phyloP scores from a whole-genome alignment of 2,113 vertebrate genomes.

The Larimichthys crocea region DNA sequence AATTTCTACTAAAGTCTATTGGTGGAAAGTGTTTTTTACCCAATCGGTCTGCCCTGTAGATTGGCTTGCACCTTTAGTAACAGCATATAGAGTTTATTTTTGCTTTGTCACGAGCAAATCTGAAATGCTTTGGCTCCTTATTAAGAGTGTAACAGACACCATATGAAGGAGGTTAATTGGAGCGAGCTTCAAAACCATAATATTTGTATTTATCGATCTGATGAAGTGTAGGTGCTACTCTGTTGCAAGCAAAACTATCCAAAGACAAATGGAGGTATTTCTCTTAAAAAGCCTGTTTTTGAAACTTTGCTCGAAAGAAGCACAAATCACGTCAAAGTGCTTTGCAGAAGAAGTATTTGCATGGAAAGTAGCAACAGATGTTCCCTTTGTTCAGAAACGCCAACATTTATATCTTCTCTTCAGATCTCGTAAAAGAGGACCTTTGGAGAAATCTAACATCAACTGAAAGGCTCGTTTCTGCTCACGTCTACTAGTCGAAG shows the following conservation, averaged over 20 bases:
- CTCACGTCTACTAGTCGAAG: not conserved
- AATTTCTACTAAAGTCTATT: not conserved
- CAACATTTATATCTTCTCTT: not conserved
- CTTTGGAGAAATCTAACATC: not conserved
- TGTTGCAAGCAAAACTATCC: not conserved
- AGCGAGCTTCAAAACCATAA: not conserved
- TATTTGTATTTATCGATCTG: not conserved
- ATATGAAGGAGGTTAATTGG: conserved; percentile 7
- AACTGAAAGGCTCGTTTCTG: not conserved
- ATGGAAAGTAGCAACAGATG: not conserved
- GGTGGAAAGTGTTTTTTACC: not conserved
- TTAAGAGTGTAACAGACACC: conserved; percentile 8
- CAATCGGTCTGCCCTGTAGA: not conserved
- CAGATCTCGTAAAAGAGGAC: not conserved
- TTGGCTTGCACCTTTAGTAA: conserved; percentile 39
- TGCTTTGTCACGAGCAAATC: conserved; percentile 20
- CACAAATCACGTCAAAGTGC: not conserved
- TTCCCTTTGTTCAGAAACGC: not conserved
- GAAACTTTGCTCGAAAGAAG: not conserved
- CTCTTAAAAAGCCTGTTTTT: not conserved
- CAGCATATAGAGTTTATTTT: conserved; percentile 29
- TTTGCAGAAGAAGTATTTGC: too few relatives aligned
- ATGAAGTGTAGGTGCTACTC: not conserved
- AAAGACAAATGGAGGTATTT: not conserved
- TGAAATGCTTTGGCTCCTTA: not conserved